A percentile compares a stretch with the other conserved stretches of the same genome.
Evolutionary conservation across 2,113 vertebrate genomes (phyloP).

Genomic region (Cyphomyrus discorhynchus): DNA sequence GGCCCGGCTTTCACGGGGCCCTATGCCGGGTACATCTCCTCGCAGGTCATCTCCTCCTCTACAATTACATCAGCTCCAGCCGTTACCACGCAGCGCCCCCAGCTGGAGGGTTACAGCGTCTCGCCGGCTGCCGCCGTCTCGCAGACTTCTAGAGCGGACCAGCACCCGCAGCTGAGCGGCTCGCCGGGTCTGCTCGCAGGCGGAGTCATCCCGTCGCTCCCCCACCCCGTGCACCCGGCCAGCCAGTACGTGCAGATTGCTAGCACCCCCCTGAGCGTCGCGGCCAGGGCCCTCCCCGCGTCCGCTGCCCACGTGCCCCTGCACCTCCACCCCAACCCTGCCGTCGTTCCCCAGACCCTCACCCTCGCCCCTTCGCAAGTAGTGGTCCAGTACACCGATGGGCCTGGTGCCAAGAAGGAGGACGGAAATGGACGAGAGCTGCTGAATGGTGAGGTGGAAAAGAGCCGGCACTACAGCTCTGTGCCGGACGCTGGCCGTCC

Average conservation of each 20-base stretch:
- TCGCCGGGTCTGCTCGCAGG: slow-evolving; percentile 67
- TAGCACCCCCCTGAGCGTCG: slow-evolving; percentile 72
- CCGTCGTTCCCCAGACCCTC: slow-evolving; percentile 80
- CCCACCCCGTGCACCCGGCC: slow-evolving; percentile 67
- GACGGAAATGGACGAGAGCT: slow-evolving; percentile 73
- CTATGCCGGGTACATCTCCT: slow-evolving; percentile 90
- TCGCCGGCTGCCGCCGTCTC: slow-evolving; percentile 71
- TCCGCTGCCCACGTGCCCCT: slow-evolving; percentile 71
- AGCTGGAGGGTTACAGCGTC: slow-evolving; percentile 77
- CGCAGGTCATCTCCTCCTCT: slow-evolving; percentile 81
- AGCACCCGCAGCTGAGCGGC: slow-evolving; percentile 77
- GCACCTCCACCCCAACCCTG: slow-evolving; percentile 82
- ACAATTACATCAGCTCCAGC: slow-evolving; percentile 59
- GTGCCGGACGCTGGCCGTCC: slow-evolving; percentile 36
- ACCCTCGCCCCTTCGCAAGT: slow-evolving; percentile 86
- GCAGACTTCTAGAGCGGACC: slow-evolving; percentile 67
- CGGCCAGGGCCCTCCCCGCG: slow-evolving; percentile 62
- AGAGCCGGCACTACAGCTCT: slow-evolving; percentile 60
- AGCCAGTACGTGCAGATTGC: slow-evolving; percentile 90
- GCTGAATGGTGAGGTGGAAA: slow-evolving; percentile 82
- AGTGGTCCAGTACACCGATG: slow-evolving; percentile 84
- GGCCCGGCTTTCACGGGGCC: slow-evolving; percentile 77
- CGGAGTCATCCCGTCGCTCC: slow-evolving; percentile 65
- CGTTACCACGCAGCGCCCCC: slow-evolving; percentile 73
- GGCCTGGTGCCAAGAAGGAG: slow-evolving; percentile 68